These are phyloP conservation scores for Cerceris rybyensis DNA, from an alignment of 2,888 invertebrate species.

Conservation along the genomic window DNA sequence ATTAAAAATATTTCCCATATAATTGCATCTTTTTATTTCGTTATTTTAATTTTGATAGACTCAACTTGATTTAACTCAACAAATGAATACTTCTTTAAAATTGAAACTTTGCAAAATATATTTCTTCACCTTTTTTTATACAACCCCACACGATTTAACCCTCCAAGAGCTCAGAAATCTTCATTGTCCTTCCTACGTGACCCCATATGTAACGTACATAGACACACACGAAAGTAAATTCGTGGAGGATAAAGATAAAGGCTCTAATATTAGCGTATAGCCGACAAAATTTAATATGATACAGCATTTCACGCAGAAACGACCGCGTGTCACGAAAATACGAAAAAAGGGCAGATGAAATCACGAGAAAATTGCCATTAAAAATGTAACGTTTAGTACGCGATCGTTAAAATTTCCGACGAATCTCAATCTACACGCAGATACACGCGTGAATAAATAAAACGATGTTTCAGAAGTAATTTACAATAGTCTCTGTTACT, in stretches of 20 bases:
- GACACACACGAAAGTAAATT: slow-evolving; percentile 1
- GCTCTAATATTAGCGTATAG: neutral
- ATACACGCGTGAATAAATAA: too few relatives aligned
- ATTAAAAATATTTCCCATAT: too few relatives aligned
- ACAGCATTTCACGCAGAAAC: neutral
- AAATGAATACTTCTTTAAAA: too few relatives aligned
- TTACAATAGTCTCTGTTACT: too few relatives aligned
- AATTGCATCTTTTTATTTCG: too few relatives aligned
- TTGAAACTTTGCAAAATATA: too few relatives aligned
- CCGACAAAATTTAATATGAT: neutral
- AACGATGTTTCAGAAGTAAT: too few relatives aligned
- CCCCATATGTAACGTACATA: neutral
- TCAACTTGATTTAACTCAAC: too few relatives aligned
- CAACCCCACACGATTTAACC: neutral
- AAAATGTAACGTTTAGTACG: neutral
- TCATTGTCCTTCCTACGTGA: neutral
- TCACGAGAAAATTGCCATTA: neutral
- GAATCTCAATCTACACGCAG: too few relatives aligned
- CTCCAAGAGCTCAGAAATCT: slow-evolving; percentile 1
- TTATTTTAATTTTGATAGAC: too few relatives aligned
- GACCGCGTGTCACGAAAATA: neutral
- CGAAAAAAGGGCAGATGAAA: neutral
- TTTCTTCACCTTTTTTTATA: too few relatives aligned
- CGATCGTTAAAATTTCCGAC: neutral
- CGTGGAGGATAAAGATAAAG: slow-evolving; percentile 10